Percentiles rank a stretch among this genome's conserved stretches.
Evolutionary conservation across 2,113 vertebrate genomes (phyloP).

Genomic region (Myocastor coypus): DNA sequence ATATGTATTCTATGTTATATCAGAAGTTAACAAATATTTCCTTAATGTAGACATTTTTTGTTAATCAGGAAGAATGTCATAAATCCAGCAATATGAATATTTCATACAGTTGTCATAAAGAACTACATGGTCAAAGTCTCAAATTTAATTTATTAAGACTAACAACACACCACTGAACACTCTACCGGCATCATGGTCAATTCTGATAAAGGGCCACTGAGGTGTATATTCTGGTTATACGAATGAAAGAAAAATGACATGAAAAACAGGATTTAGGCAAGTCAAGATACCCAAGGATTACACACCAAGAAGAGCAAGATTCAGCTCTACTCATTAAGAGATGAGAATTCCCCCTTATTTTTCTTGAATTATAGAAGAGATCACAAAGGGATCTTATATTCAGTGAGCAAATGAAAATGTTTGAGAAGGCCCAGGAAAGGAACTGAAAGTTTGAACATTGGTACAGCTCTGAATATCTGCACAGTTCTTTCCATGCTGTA

Average conservation of each 20-base stretch:
- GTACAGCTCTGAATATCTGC: not conserved
- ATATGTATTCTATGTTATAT: not conserved
- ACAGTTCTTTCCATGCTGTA: not conserved
- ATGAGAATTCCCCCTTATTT: not conserved
- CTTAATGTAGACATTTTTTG: not conserved
- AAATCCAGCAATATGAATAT: not conserved
- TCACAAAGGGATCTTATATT: not conserved
- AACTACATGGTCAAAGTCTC: not conserved
- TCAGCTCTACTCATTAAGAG: not conserved
- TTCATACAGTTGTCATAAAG: not conserved
- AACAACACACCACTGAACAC: not conserved
- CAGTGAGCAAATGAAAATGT: not conserved
- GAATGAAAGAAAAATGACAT: not conserved
- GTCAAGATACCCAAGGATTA: not conserved
- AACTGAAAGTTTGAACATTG: not conserved
- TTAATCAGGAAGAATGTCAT: not conserved
- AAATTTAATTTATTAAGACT: not conserved
- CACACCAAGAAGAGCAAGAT: not conserved
- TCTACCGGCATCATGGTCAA: not conserved
- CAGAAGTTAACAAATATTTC: not conserved
- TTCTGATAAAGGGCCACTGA: not conserved
- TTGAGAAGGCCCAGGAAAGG: not conserved
- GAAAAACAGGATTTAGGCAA: not conserved
- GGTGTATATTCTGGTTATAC: not conserved
- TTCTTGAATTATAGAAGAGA: not conserved